A percentile compares a stretch with the other conserved stretches of the same genome.
These are phyloP conservation scores for Thalassoma bifasciatum DNA, from an alignment of 2,113 vertebrate species.

Conservation along the genomic window DNA sequence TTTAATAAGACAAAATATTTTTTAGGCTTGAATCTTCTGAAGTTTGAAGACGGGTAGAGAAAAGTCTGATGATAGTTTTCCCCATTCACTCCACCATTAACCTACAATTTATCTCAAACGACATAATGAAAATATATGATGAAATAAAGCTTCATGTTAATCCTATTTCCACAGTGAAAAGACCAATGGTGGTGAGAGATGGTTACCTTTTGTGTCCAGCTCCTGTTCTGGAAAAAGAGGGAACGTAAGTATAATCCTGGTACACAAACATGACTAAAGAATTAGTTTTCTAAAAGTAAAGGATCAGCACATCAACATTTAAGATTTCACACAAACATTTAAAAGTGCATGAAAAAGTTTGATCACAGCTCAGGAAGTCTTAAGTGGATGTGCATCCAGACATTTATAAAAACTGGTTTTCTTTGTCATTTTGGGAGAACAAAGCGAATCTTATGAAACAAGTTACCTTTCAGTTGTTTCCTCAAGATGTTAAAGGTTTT, in stretches of 20 bases:
- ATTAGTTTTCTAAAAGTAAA: background rate
- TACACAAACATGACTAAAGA: background rate
- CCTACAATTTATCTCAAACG: background rate
- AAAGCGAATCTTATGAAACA: background rate
- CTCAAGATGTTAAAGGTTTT: too few relatives aligned
- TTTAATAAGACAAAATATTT: slow-evolving; percentile 49
- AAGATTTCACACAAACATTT: background rate
- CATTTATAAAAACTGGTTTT: too few relatives aligned
- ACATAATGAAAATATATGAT: background rate
- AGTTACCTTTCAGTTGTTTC: too few relatives aligned
- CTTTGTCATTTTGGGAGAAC: too few relatives aligned
- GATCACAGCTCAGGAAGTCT: too few relatives aligned
- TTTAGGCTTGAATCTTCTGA: slow-evolving; percentile 35
- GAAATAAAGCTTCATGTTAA: background rate
- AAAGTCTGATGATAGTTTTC: background rate
- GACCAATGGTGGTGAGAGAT: slow-evolving; percentile 92
- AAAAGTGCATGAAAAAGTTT: too few relatives aligned
- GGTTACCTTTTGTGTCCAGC: slow-evolving; percentile 96
- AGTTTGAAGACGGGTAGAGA: slow-evolving; percentile 12
- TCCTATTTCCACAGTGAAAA: slow-evolving; percentile 86
- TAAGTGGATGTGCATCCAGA: too few relatives aligned
- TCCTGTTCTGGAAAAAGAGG: slow-evolving; percentile 90
- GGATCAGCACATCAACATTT: background rate
- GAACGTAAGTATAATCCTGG: slow-evolving; percentile 86
- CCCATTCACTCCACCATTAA: background rate